Conservation (phyloP, 2,113 vertebrate genomes). For the Caranx ignobilis region DNA sequence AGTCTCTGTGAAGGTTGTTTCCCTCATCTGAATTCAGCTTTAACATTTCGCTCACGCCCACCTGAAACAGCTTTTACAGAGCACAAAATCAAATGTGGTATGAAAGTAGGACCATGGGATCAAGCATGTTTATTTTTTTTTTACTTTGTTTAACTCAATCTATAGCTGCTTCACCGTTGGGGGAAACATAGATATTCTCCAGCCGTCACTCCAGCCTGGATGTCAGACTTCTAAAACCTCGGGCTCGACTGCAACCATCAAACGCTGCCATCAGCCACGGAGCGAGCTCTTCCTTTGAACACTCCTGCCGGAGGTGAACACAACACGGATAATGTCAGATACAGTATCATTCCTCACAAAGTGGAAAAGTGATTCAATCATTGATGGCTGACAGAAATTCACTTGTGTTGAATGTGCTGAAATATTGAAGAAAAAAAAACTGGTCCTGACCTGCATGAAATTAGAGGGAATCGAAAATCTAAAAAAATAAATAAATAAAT, state of each 20-base stretch:
- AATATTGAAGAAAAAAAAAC: neutral
- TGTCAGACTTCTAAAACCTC: constrained; percentile 7
- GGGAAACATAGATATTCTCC: neutral
- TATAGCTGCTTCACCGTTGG: neutral
- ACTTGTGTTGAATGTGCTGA: neutral
- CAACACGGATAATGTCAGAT: neutral
- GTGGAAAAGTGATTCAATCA: constrained; percentile 10
- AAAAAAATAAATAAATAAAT: neutral
- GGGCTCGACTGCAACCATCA: neutral
- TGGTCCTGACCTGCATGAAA: neutral
- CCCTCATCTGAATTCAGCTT: neutral
- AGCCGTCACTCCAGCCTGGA: neutral
- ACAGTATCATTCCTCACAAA: constrained; percentile 6
- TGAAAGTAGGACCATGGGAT: neutral
- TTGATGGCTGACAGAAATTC: neutral
- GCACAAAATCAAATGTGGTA: neutral
- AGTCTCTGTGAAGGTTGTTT: neutral
- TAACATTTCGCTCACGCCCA: neutral
- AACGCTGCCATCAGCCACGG: neutral
- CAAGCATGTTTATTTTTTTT: neutral
- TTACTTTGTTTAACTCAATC: neutral
- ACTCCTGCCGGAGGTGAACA: neutral
- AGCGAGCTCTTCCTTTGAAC: constrained; percentile 14
- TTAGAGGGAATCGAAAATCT: neutral
- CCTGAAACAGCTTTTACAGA: neutral